Percentiles rank a stretch among this genome's conserved stretches.
Evolutionary conservation across 2,888 invertebrate species (phyloP).

Genomic region (Branchipolynoe longqiensis): DNA sequence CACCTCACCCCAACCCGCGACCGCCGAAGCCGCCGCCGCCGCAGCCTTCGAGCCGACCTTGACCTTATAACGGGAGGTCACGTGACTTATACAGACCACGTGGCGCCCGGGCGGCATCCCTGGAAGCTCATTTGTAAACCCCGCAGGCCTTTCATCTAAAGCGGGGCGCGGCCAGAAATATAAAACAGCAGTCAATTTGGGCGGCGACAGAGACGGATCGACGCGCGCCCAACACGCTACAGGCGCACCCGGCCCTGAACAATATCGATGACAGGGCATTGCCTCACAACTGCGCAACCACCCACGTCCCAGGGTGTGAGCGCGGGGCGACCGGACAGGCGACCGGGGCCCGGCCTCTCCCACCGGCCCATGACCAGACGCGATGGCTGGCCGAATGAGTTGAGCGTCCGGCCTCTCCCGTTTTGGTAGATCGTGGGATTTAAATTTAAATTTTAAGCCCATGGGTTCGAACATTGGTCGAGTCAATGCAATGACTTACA

Average conservation of each 20-base stretch:
- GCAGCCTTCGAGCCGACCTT: constrained; percentile 25
- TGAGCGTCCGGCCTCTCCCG: too few species aligned
- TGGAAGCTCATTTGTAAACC: constrained; percentile 49
- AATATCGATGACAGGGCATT: constrained; percentile 30
- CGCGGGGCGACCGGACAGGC: too few species aligned
- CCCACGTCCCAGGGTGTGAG: too few species aligned
- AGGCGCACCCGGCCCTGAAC: constrained; percentile 20
- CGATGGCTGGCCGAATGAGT: too few species aligned
- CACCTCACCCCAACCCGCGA: too few species aligned
- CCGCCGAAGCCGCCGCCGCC: too few species aligned
- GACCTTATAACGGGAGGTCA: constrained; percentile 38
- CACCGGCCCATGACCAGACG: too few species aligned
- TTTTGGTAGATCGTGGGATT: too few species aligned
- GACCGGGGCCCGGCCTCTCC: too few species aligned
- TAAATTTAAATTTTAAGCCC: too few species aligned
- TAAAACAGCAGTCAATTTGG: constrained; percentile 49
- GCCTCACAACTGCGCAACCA: background rate
- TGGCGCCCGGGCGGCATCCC: constrained; percentile 1
- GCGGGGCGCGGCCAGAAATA: background rate
- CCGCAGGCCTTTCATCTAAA: constrained; percentile 44
- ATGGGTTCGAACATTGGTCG: too few species aligned
- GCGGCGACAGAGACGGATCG: constrained; percentile 7
- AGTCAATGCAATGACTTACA: too few species aligned
- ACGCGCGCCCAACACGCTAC: constrained; percentile 8
- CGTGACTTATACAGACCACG: constrained; percentile 46